A percentile compares a stretch with the other conserved stretches of the same genome.
phyloP scores from a whole-genome alignment of 2,113 vertebrate genomes.

The Semnornis frantzii region DNA sequence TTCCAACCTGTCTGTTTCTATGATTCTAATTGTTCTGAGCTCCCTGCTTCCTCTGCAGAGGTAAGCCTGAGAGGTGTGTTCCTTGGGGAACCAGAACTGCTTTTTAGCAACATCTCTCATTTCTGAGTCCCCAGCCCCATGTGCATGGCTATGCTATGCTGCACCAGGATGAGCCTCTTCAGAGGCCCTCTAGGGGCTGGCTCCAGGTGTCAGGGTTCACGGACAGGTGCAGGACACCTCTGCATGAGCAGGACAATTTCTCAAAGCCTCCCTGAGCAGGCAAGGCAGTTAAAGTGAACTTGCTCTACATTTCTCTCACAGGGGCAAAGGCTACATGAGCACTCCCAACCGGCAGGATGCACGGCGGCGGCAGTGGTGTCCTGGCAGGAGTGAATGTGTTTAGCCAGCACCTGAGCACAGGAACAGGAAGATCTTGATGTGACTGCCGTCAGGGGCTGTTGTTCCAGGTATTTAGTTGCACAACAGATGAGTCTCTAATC shows the following conservation, averaged over 20 bases:
- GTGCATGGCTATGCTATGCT: not conserved
- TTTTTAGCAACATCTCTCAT: not conserved
- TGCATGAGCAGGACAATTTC: not conserved
- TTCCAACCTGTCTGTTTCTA: no score
- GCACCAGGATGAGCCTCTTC: not conserved
- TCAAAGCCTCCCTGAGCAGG: not conserved
- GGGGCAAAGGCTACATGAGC: not conserved
- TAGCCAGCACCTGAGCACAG: not conserved
- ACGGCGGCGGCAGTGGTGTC: not conserved
- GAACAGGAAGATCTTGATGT: constrained; percentile 9
- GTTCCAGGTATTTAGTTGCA: not conserved
- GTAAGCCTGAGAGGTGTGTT: not conserved
- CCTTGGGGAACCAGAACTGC: not conserved
- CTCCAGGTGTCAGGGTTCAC: fast-evolving
- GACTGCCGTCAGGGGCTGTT: not conserved
- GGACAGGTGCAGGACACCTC: fast-evolving
- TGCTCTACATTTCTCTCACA: not conserved
- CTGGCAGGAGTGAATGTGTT: not conserved
- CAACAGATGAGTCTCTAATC: constrained; percentile 33
- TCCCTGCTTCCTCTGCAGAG: not conserved
- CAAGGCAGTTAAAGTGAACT: not conserved
- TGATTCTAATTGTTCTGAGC: not conserved
- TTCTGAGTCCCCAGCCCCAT: not conserved
- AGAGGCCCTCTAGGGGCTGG: no score
- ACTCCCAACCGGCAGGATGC: not conserved